A percentile compares a stretch with the other conserved stretches of the same genome.
Evolutionary conservation across 2,797 vertebrate genomes (phyloP).

Genomic region (Centropyge bicolor): DNA sequence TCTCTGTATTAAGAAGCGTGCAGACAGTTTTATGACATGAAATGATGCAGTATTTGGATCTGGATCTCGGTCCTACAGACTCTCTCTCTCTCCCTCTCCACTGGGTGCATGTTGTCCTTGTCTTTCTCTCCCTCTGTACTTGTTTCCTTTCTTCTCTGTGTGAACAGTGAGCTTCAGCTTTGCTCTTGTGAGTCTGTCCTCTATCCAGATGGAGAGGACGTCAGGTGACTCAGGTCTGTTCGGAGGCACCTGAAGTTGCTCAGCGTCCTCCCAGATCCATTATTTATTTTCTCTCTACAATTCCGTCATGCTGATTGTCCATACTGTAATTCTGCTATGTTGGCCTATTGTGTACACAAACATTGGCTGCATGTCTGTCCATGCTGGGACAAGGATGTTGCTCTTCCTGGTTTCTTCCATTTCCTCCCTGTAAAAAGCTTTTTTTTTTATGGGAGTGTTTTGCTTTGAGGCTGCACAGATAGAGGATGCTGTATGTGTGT

Average conservation of each 20-base stretch:
- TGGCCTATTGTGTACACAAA: no score
- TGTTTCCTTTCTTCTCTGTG: neutral
- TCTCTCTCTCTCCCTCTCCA: neutral
- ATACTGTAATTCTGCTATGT: no score
- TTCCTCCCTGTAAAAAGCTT: no score
- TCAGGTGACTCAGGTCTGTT: neutral
- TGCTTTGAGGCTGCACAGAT: no score
- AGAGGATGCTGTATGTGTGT: no score
- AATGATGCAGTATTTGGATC: neutral
- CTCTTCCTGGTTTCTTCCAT: no score
- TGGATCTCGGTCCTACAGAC: neutral
- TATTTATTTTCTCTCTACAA: neutral
- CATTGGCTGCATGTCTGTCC: no score
- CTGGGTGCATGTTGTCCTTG: neutral
- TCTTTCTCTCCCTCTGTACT: neutral
- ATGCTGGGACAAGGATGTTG: no score
- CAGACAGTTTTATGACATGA: neutral
- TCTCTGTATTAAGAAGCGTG: neutral
- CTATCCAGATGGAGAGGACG: neutral
- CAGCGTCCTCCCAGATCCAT: neutral
- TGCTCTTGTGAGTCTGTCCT: neutral
- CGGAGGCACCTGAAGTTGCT: neutral
- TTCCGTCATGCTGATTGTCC: no score
- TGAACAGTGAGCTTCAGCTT: neutral
- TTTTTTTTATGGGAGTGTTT: no score